Percentiles rank a stretch among this genome's conserved stretches.
Evolutionary conservation across 1,140 invertebrate genomes (phyloP).

Genomic region (Harlomillsia oculata): DNA sequence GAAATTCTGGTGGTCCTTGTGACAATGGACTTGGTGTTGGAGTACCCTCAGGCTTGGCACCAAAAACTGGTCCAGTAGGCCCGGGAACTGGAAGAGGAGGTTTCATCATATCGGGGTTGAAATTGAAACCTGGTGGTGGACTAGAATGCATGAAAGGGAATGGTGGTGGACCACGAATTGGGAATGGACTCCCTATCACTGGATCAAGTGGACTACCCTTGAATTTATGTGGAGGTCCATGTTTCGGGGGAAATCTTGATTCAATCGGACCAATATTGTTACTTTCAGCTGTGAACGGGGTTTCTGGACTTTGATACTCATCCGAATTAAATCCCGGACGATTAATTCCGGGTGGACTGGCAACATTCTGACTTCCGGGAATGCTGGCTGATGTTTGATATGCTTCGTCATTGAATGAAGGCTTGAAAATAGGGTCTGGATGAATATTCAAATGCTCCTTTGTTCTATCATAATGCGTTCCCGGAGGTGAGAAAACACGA

Average conservation of each 20-base stretch:
- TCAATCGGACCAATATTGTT: neutral
- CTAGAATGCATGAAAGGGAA: neutral
- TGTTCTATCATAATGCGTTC: slow-evolving; percentile 10
- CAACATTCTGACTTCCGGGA: neutral
- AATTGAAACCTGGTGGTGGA: neutral
- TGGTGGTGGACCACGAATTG: neutral
- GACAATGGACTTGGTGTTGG: neutral
- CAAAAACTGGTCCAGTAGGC: neutral
- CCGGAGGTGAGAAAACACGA: neutral
- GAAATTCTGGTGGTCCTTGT: neutral
- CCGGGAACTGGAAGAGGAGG: neutral
- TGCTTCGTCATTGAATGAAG: too few relatives aligned
- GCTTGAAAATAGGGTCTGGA: neutral
- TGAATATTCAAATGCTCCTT: too few relatives aligned
- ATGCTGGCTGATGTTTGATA: neutral
- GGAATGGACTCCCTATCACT: neutral
- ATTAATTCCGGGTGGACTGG: neutral
- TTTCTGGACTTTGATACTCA: too few relatives aligned
- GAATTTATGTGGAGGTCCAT: neutral
- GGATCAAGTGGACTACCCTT: slow-evolving; percentile 10
- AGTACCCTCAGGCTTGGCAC: neutral
- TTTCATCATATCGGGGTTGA: slow-evolving; percentile 2
- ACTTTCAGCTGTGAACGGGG: too few relatives aligned
- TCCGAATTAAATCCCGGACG: too few relatives aligned
- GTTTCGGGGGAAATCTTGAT: neutral